Percentiles rank a stretch among this genome's conserved stretches.
Evolutionary conservation across 2,888 invertebrate genomes (phyloP).

Genomic region (Yponomeuta cagnagella): DNA sequence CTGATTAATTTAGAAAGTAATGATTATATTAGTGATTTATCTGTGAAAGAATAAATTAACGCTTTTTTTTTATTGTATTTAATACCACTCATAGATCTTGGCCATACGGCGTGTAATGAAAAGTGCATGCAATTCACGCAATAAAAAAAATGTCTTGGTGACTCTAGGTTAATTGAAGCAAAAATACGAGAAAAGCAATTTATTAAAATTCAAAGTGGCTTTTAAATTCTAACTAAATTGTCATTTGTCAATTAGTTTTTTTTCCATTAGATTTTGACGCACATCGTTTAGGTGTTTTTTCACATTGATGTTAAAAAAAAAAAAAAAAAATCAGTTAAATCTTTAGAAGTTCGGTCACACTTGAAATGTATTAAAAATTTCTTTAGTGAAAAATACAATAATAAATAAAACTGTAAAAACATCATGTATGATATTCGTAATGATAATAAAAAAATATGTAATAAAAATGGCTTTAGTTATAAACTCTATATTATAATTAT

Average conservation of each 20-base stretch:
- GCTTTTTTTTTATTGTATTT: not conserved
- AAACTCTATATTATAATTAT: not conserved
- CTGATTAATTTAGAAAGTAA: conserved; percentile 3
- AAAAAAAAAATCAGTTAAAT: not conserved
- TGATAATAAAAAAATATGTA: not conserved
- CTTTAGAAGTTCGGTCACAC: not conserved
- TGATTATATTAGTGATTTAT: not conserved
- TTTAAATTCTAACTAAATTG: not conserved
- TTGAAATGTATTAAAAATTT: not conserved
- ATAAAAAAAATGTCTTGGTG: not conserved
- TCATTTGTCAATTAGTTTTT: not conserved
- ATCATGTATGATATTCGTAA: not conserved
- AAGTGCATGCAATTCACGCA: not conserved
- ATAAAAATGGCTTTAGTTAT: not conserved
- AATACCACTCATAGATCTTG: not conserved
- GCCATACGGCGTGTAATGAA: not conserved
- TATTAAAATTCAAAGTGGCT: not conserved
- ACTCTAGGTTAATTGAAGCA: not conserved
- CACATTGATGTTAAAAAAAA: not conserved
- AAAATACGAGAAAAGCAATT: not conserved
- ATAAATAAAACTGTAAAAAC: not conserved
- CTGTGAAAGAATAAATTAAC: not conserved
- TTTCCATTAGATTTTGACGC: not conserved
- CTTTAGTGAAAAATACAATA: not conserved
- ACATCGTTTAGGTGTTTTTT: not conserved